These are phyloP conservation scores for Apis florea DNA, from an alignment of 1,140 invertebrate species.

Conservation along the genomic window DNA sequence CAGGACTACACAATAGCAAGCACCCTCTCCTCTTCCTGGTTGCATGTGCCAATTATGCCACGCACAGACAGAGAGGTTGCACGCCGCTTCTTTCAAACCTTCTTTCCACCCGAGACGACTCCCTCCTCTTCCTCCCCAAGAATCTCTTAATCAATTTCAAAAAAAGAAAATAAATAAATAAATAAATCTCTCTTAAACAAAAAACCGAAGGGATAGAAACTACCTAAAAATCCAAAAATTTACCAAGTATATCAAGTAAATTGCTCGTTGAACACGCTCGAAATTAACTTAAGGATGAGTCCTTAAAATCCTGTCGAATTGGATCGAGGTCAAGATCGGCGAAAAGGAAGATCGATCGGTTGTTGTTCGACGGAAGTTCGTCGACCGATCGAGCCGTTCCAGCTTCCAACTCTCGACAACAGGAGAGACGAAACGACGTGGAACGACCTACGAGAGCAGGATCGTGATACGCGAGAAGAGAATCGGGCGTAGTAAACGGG, in stretches of 20 bases:
- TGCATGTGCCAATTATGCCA: conserved; percentile 50
- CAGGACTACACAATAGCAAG: conserved; percentile 61
- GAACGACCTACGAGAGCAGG: not conserved
- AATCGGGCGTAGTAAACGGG: conserved; percentile 43
- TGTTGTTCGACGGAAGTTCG: conserved; percentile 24
- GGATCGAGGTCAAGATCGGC: conserved; percentile 31
- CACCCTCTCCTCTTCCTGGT: conserved; percentile 60
- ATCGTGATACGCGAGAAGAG: conserved; percentile 16
- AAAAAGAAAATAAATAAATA: not conserved
- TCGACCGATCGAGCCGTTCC: conserved; percentile 30
- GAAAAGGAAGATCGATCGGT: conserved; percentile 18
- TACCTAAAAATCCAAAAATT: too few species aligned
- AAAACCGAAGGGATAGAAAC: too few species aligned
- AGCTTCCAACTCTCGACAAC: too few species aligned
- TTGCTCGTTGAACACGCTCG: not conserved
- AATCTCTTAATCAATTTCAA: not conserved
- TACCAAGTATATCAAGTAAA: too few species aligned
- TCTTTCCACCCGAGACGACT: too few species aligned
- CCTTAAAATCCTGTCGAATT: not conserved
- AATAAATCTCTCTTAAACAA: too few species aligned
- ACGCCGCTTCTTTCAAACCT: not conserved
- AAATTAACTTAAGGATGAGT: not conserved
- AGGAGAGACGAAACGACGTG: too few species aligned
- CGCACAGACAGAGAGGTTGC: not conserved
- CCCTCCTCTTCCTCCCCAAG: too few species aligned